Percentiles rank a stretch among this genome's conserved stretches.
Evolutionary conservation across 2,888 invertebrate species (phyloP).

Genomic region (Ommatoiulus sabulosus): DNA sequence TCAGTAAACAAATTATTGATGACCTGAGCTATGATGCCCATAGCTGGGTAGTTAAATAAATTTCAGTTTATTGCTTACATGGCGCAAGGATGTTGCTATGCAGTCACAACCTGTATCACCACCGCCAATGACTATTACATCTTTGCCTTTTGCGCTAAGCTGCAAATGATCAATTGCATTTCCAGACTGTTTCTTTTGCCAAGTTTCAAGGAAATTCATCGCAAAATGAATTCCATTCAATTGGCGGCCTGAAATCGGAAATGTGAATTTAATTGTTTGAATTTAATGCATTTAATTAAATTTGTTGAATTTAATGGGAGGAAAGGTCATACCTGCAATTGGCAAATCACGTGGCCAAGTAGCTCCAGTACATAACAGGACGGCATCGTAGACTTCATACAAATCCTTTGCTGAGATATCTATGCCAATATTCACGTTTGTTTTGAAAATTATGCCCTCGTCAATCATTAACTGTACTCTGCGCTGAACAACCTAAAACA

Average conservation of each 20-base stretch:
- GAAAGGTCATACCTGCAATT: slow-evolving; percentile 68
- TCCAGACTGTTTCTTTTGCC: slow-evolving; percentile 95
- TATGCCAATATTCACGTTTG: slow-evolving; percentile 90
- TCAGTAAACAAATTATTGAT: too few relatives aligned
- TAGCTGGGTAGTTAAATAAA: too few relatives aligned
- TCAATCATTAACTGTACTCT: slow-evolving; percentile 86
- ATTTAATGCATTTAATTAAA: too few relatives aligned
- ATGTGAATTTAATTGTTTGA: not conserved
- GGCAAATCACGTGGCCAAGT: slow-evolving; percentile 92
- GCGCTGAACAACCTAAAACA: slow-evolving; percentile 78
- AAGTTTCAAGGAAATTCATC: slow-evolving; percentile 96
- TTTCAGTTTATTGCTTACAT: slow-evolving; percentile 67
- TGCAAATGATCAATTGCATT: slow-evolving; percentile 67
- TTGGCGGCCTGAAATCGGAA: slow-evolving; percentile 79
- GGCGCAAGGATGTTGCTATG: slow-evolving; percentile 94
- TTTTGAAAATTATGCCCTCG: slow-evolving; percentile 92
- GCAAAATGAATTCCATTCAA: slow-evolving; percentile 96
- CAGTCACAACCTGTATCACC: slow-evolving; percentile 97
- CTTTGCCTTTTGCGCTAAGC: slow-evolving; percentile 89
- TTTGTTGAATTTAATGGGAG: too few relatives aligned
- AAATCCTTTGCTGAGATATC: slow-evolving; percentile 81
- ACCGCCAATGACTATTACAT: slow-evolving; percentile 90
- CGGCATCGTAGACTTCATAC: slow-evolving; percentile 80
- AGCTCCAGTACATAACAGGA: slow-evolving; percentile 91
- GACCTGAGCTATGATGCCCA: too few relatives aligned